Conservation (phyloP, 1,140 invertebrate species). For the Nasonia longicornis region DNA sequence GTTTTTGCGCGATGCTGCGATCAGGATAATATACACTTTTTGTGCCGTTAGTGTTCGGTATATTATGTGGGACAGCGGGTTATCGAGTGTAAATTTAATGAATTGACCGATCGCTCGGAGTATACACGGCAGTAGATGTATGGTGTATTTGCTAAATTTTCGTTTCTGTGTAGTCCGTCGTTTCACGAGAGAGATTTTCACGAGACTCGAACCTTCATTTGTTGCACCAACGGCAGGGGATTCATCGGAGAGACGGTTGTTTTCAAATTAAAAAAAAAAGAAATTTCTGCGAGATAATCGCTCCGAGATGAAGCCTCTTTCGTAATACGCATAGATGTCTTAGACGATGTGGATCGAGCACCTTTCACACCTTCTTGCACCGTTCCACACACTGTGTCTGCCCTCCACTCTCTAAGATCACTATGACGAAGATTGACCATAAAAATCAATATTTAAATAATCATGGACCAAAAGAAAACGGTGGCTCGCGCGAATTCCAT, state of each 20-base stretch:
- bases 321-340: constrained; percentile 58
- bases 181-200: not conserved
- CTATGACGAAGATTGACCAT: constrained; percentile 51
- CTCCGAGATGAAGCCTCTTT: constrained; percentile 17
- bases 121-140: no score
- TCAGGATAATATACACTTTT: no score
- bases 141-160: no score
- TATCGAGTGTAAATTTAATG: not conserved
- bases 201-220: constrained; percentile 31
- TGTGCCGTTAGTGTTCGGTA: no score
- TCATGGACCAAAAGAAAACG: constrained; percentile 30
- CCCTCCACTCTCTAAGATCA: constrained; percentile 59
- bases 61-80: no score
- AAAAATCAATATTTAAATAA: constrained; percentile 49
- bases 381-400: constrained; percentile 64
- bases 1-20: no score
- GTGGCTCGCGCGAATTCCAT: constrained; percentile 34
- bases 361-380: constrained; percentile 67
- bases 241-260: constrained; percentile 12
- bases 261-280: no score
- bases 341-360: constrained; percentile 66
- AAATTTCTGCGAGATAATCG: not conserved
- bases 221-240: constrained; percentile 26
- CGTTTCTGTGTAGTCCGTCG: not conserved
- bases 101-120: not conserved